phyloP scores from a whole-genome alignment of 2,888 invertebrate species.

The Dynastes maya region DNA sequence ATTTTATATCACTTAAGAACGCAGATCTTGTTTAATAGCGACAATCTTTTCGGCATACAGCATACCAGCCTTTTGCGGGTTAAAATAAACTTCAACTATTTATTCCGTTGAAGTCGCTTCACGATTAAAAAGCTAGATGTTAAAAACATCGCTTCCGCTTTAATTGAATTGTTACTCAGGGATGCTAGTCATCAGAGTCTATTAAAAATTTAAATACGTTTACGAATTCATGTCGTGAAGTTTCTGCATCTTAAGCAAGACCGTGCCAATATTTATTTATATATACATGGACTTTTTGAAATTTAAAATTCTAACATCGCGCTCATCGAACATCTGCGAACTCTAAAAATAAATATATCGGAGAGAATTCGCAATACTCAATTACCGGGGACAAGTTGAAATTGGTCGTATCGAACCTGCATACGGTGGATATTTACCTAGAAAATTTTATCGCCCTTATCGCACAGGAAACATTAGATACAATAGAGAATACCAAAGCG shows the following conservation, averaged over 20 bases:
- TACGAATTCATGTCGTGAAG: neutral
- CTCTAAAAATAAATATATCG: slow-evolving; percentile 1
- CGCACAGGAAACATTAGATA: neutral
- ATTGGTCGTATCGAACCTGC: neutral
- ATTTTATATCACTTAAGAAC: too few species aligned
- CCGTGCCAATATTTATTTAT: slow-evolving; percentile 24
- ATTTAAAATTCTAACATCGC: neutral
- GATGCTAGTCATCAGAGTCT: neutral
- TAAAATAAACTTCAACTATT: neutral
- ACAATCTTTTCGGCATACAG: too few species aligned
- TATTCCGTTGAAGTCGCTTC: neutral
- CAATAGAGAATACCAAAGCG: neutral
- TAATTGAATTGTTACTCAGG: neutral
- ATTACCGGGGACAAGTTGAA: neutral
- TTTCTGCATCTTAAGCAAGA: slow-evolving; percentile 4
- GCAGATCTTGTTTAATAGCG: too few species aligned
- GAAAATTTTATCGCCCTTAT: neutral
- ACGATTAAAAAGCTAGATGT: neutral
- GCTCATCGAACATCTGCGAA: slow-evolving; percentile 7
- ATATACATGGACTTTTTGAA: neutral
- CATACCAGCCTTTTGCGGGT: neutral
- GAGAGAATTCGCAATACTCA: slow-evolving; percentile 1
- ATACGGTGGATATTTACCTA: neutral
- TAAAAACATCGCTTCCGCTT: neutral
- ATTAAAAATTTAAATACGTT: neutral